phyloP scores from a whole-genome alignment of 2,888 invertebrate species.

The Epirrhoe alternata region DNA sequence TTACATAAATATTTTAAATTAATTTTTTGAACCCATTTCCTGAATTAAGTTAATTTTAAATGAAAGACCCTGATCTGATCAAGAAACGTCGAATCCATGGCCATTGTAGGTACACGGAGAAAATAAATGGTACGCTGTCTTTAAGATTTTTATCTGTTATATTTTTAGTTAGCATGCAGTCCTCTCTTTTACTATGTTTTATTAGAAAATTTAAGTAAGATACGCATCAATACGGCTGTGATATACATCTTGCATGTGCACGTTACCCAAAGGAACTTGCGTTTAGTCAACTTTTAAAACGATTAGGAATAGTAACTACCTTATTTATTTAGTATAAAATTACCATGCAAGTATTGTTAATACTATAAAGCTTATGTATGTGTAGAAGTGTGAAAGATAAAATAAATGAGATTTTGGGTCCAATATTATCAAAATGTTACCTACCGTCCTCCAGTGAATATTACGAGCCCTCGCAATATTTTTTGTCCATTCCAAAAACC shows the following conservation, averaged over 20 bases:
- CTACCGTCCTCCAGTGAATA: conserved; percentile 77
- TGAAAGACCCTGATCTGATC: no score
- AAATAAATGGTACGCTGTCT: conserved; percentile 5
- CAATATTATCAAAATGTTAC: conserved; percentile 63
- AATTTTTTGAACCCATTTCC: no score
- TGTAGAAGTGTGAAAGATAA: conserved; percentile 63
- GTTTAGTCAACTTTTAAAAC: conserved; percentile 64
- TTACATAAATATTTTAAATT: no score
- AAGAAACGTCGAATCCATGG: conserved; percentile 27
- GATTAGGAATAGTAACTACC: conserved; percentile 52
- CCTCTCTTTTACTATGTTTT: conserved; percentile 53
- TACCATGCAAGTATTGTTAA: conserved; percentile 81
- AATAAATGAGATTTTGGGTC: conserved; percentile 55
- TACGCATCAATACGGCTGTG: conserved; percentile 82
- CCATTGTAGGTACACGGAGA: conserved; percentile 12
- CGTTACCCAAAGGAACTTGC: conserved; percentile 54
- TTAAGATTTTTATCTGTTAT: conserved; percentile 31
- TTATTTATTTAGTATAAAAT: conserved; percentile 58
- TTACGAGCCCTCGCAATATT: conserved; percentile 22
- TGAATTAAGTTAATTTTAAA: no score
- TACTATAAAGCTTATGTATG: conserved; percentile 62
- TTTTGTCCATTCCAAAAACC: conserved; percentile 23
- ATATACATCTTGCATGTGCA: conserved; percentile 65
- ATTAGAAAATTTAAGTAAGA: conserved; percentile 51
- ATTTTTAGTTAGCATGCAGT: conserved; percentile 46